phyloP scores from a whole-genome alignment of 2,113 vertebrate genomes.

The Acrocephalus kingi region DNA sequence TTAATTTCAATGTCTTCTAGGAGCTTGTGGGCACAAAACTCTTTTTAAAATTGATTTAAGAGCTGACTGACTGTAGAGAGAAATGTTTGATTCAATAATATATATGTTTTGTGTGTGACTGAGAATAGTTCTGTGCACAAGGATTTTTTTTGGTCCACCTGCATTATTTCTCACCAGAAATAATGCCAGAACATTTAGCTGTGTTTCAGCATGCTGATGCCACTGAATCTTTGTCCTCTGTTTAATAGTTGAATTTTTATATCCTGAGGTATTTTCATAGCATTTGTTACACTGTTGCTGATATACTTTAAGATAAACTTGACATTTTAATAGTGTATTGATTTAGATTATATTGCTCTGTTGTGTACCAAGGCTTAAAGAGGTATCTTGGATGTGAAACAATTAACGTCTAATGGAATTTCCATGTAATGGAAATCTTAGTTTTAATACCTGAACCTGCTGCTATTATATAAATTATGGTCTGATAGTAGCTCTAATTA shows the following conservation, averaged over 20 bases:
- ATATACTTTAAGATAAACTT: not conserved
- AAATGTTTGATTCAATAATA: not conserved
- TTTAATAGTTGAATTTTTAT: not conserved
- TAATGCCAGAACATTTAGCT: not conserved
- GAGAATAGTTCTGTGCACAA: not conserved
- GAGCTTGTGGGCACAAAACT: not conserved
- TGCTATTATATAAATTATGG: not conserved
- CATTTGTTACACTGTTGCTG: not conserved
- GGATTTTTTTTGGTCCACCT: not conserved
- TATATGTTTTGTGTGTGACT: not conserved
- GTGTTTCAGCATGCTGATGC: not conserved
- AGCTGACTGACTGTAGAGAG: not conserved
- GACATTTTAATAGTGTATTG: not conserved
- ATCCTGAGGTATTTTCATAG: not conserved
- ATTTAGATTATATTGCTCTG: not conserved
- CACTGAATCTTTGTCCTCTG: not conserved
- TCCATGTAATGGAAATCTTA: not conserved
- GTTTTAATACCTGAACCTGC: not conserved
- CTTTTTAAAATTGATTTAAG: not conserved
- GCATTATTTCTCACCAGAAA: not conserved
- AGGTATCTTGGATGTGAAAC: not conserved
- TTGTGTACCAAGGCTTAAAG: not conserved
- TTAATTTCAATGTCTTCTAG: not conserved
- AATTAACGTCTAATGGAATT: not conserved
- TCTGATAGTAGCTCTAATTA: not conserved